These are phyloP conservation scores for Buteo buteo DNA, from an alignment of 2,113 vertebrate genomes.

Conservation along the genomic window DNA sequence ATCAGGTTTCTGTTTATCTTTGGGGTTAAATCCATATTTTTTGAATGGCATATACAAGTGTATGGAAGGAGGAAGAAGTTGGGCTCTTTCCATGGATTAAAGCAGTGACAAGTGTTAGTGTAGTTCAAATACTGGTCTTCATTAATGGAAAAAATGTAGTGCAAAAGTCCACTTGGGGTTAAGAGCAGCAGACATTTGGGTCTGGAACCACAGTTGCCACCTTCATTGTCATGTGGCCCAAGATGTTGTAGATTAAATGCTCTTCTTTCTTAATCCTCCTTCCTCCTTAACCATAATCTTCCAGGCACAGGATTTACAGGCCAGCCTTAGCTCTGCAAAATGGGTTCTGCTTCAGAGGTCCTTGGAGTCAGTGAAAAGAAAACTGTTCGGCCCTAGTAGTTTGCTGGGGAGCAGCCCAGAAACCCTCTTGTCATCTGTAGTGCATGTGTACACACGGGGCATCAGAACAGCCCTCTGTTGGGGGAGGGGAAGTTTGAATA, in stretches of 20 bases:
- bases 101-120: background rate
- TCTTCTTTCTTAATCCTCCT: background rate
- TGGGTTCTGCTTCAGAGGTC: background rate
- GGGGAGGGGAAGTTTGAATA: background rate
- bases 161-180: background rate
- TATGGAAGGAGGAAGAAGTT: background rate
- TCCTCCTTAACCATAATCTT: background rate
- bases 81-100: background rate
- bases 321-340: background rate
- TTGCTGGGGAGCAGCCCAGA: background rate
- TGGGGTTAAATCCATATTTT: background rate
- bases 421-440: background rate
- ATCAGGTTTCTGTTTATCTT: background rate
- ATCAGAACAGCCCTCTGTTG: background rate
- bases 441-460: background rate
- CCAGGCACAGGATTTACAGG: background rate
- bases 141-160: background rate
- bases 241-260: background rate
- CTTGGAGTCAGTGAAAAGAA: background rate
- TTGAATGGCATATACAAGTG: background rate
- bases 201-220: background rate
- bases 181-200: background rate
- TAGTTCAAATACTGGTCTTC: background rate
- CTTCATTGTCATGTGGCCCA: background rate
- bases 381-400: background rate